These are phyloP conservation scores for Euphonia xanthogaster DNA, from an alignment of 2,797 vertebrate genomes.

Conservation along the genomic window DNA sequence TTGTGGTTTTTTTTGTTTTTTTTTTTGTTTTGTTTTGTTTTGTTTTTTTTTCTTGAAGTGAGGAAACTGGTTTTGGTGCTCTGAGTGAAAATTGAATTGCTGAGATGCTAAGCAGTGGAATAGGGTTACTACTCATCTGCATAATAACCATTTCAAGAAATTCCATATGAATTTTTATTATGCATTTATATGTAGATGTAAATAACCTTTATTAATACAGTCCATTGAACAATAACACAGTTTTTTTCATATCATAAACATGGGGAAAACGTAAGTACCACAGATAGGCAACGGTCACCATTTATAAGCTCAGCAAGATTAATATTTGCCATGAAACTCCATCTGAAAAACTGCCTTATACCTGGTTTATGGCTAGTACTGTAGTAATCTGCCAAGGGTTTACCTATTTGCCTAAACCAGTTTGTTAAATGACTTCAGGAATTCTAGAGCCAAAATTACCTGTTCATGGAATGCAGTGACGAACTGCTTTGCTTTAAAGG, in stretches of 20 bases:
- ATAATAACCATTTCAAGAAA: not conserved
- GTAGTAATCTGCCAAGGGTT: not conserved
- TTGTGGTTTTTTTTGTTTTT: not conserved
- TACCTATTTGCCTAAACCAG: not conserved
- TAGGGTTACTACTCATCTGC: not conserved
- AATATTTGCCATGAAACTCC: not conserved
- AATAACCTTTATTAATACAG: constrained; percentile 2
- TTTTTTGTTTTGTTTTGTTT: not conserved
- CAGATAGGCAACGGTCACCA: not conserved
- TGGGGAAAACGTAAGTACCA: not conserved
- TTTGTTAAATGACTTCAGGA: not conserved
- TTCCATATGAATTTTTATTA: not conserved
- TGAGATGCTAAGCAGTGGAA: not conserved
- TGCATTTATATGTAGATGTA: not conserved
- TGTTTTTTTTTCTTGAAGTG: not conserved
- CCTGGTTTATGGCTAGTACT: not conserved
- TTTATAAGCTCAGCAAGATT: not conserved
- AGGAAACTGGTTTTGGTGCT: not conserved
- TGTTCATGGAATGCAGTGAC: not conserved
- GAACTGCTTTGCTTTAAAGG: not conserved
- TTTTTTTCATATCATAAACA: not conserved
- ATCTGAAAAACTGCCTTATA: not conserved
- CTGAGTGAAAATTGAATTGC: not conserved
- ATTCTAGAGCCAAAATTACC: not conserved
- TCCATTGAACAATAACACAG: not conserved